Evolutionary conservation across 2,797 vertebrate species (phyloP).

Genomic region (Pseudochirops cupreus): DNA sequence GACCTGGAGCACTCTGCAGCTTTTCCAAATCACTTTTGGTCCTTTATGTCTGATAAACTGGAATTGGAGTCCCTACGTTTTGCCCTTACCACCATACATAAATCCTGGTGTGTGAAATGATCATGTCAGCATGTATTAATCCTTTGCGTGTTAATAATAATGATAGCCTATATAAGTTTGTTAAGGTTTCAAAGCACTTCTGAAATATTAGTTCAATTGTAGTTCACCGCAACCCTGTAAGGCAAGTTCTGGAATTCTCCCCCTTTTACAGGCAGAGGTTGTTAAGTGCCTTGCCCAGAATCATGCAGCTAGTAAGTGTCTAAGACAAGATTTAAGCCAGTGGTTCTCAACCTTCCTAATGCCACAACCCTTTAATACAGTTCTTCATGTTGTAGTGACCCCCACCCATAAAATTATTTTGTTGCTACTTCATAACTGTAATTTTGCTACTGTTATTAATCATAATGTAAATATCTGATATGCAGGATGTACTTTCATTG

Average conservation of each 20-base stretch:
- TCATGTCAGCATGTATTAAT: background rate
- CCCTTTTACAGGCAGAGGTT: background rate
- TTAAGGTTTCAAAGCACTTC: background rate
- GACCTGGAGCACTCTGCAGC: background rate
- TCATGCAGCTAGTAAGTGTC: background rate
- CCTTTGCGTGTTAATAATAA: background rate
- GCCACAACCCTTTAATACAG: too few species aligned
- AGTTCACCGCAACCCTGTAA: background rate
- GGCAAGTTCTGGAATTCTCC: background rate
- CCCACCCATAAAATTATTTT: too few species aligned
- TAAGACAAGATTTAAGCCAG: background rate
- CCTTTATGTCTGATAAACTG: background rate
- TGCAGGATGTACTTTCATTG: too few species aligned
- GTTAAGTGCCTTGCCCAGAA: background rate
- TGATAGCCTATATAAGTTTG: background rate
- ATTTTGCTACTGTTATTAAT: too few species aligned
- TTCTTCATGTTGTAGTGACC: too few species aligned
- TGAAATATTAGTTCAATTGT: background rate
- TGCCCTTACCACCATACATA: background rate
- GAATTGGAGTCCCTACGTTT: background rate
- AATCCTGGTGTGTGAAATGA: slow-evolving; percentile 4
- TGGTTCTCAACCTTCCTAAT: too few species aligned
- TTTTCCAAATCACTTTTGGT: background rate
- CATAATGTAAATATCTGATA: too few species aligned
- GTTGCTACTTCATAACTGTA: too few species aligned